Percentiles rank a stretch among this genome's conserved stretches.
Conservation (phyloP, 2,888 invertebrate species). For the Caenorhabditis doughertyi region DNA sequence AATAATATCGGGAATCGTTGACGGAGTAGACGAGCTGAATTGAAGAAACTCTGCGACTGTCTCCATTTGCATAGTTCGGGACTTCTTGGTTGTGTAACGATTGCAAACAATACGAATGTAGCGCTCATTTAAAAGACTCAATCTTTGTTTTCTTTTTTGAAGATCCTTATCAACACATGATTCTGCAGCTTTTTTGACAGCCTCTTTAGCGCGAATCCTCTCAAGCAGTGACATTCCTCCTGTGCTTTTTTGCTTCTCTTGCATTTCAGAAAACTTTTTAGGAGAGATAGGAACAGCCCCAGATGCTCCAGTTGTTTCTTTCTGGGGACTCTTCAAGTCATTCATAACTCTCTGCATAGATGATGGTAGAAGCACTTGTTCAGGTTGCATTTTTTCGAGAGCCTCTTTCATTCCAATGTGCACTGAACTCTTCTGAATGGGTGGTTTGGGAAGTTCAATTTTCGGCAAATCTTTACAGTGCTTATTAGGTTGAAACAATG, state of each 20-base stretch:
- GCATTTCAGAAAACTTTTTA: slow-evolving; percentile 61
- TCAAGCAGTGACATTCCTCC: slow-evolving; percentile 59
- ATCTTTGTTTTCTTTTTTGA: slow-evolving; percentile 14
- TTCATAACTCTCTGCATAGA: slow-evolving; percentile 32
- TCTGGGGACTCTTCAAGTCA: slow-evolving; percentile 56
- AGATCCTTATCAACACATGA: slow-evolving; percentile 46
- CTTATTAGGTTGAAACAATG: slow-evolving; percentile 43
- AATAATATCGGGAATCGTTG: slow-evolving; percentile 34
- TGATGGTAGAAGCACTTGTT: slow-evolving; percentile 33
- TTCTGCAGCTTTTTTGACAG: slow-evolving; percentile 56
- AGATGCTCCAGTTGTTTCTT: slow-evolving; percentile 35
- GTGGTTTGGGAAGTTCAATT: slow-evolving; percentile 39
- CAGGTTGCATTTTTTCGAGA: slow-evolving; percentile 31
- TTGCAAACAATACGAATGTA: slow-evolving; percentile 53
- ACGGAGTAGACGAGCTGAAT: slow-evolving; percentile 34
- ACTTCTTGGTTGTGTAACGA: slow-evolving; percentile 46
- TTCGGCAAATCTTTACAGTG: slow-evolving; percentile 43
- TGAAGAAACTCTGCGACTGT: slow-evolving; percentile 43
- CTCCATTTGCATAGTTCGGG: slow-evolving; percentile 50
- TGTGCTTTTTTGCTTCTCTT: slow-evolving; percentile 47
- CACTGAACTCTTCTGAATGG: slow-evolving; percentile 14
- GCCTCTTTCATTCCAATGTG: slow-evolving; percentile 60
- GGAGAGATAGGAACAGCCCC: slow-evolving; percentile 58
- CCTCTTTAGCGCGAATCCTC: slow-evolving; percentile 62
- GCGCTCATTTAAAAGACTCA: slow-evolving; percentile 27